These are phyloP conservation scores for Agrypnus murinus DNA, from an alignment of 2,888 invertebrate species.

Conservation along the genomic window DNA sequence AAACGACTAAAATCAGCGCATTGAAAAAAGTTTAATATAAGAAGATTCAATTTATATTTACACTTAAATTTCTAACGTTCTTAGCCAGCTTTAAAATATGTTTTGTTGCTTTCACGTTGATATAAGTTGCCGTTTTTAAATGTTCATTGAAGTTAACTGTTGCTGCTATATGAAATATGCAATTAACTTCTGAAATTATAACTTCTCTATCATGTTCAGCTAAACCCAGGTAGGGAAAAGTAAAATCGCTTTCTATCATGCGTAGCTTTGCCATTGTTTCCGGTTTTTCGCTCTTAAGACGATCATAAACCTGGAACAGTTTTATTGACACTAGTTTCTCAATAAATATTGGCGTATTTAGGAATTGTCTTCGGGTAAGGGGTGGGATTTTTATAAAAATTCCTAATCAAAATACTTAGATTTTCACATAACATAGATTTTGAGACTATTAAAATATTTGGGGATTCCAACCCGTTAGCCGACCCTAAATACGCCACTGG, in stretches of 20 bases:
- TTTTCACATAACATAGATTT: too few relatives aligned
- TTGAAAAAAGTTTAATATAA: too few relatives aligned
- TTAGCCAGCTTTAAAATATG: conserved; percentile 80
- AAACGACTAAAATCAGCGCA: conserved; percentile 53
- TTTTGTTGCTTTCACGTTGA: conserved; percentile 81
- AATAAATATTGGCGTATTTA: too few relatives aligned
- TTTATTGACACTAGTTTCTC: too few relatives aligned
- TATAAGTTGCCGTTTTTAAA: conserved; percentile 78
- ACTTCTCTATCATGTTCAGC: conserved; percentile 71
- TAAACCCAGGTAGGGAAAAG: conserved; percentile 74
- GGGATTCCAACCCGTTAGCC: too few relatives aligned
- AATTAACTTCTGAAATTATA: conserved; percentile 74
- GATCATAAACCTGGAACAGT: conserved; percentile 74
- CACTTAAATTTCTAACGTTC: conserved; percentile 79
- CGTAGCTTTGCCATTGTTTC: conserved; percentile 74
- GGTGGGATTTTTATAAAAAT: too few relatives aligned
- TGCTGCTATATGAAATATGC: conserved; percentile 86
- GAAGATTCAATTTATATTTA: conserved; percentile 60
- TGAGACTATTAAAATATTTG: too few relatives aligned
- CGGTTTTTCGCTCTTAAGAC: conserved; percentile 72
- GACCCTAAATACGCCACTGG: too few relatives aligned
- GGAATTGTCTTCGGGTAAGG: too few relatives aligned
- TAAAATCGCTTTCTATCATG: conserved; percentile 75
- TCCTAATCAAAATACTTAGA: too few relatives aligned
- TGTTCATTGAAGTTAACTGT: conserved; percentile 85